Evolutionary conservation across 2,113 vertebrate species (phyloP).

Genomic region (sheep (Ovis aries)): ARS-UI_Ramb_v3.0 NC_056068.1:56611501-56612000

Average conservation of each 20-base stretch:
- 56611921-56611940: neutral
- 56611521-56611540: neutral
- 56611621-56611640: neutral
- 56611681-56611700: neutral
- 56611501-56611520: neutral
- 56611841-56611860: neutral
- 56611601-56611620: neutral
- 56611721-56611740: neutral
- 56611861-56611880: neutral
- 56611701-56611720: neutral
- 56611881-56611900: neutral
- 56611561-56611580: neutral
- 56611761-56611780: neutral
- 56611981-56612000: neutral
- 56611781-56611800: neutral
- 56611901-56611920: neutral
- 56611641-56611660: neutral
- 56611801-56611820: neutral
- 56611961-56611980: neutral
- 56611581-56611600: neutral
- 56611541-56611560: neutral
- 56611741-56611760: neutral
- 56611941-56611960: neutral
- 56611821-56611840: neutral
- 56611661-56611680: too few species aligned